Conservation (phyloP, 1,140 invertebrate species). For the Drosophila arawakana region DNA sequence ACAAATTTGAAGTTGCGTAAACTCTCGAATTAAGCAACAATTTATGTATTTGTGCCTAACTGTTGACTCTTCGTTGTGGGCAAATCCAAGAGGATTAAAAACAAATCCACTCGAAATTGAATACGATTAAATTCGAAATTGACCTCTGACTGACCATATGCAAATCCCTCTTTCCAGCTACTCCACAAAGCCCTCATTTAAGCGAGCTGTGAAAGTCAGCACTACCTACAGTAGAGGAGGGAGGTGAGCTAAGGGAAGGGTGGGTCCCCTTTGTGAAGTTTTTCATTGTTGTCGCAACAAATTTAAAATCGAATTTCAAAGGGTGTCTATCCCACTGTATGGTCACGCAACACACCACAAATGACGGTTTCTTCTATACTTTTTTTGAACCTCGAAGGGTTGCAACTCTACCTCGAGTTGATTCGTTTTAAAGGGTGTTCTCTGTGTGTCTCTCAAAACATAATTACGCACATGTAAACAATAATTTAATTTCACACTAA, state of each 20-base stretch:
- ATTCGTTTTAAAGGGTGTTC: conserved; percentile 10
- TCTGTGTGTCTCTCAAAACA: conserved; percentile 51
- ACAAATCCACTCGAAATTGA: conserved; percentile 81
- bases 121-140: conserved; percentile 80
- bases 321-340: conserved; percentile 23
- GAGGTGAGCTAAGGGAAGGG: background rate
- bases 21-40: conserved; percentile 3
- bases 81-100: conserved; percentile 68
- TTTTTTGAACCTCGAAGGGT: conserved; percentile 52
- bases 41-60: conserved; percentile 28
- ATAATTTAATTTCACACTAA: conserved; percentile 84
- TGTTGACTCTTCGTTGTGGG: conserved; percentile 55
- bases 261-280: background rate
- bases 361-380: conserved; percentile 14
- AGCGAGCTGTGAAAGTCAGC: conserved; percentile 74
- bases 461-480: conserved; percentile 83
- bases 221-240: background rate
- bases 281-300: conserved; percentile 52
- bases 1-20: conserved; percentile 22
- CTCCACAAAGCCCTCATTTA: conserved; percentile 29
- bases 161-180: conserved; percentile 34
- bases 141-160: conserved; percentile 76
- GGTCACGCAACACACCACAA: conserved; percentile 23
- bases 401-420: conserved; percentile 4
- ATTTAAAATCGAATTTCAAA: conserved; percentile 76